A percentile compares a stretch with the other conserved stretches of the same genome.
phyloP scores from a whole-genome alignment of 2,113 vertebrate genomes.

The Epinephelus cyanopodus region DNA sequence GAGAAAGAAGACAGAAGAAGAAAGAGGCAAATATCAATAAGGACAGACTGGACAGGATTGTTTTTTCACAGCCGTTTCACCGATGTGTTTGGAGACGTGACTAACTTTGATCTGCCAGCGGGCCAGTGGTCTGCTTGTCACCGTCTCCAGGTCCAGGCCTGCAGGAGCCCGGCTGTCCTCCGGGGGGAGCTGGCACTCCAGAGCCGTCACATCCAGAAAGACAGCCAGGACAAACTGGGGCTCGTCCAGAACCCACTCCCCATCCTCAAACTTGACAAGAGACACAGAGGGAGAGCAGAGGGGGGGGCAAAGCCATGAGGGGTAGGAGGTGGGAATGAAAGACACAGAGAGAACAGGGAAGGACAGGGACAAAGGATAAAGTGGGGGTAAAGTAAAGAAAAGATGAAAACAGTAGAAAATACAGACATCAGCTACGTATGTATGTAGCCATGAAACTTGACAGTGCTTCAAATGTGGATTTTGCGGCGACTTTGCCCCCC shows the following conservation, averaged over 20 bases:
- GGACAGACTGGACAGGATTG: background rate
- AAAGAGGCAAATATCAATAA: background rate
- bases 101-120: conserved; percentile 93
- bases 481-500: too few species aligned
- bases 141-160: conserved; percentile 41
- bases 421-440: too few species aligned
- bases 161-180: conserved; percentile 70
- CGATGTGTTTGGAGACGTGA: conserved; percentile 11
- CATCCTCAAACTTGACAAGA: conserved; percentile 81
- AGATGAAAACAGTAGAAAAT: background rate
- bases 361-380: background rate
- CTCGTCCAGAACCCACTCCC: conserved; percentile 85
- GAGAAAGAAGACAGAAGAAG: background rate
- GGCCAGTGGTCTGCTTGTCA: conserved; percentile 79
- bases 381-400: background rate
- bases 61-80: background rate
- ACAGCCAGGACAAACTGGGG: conserved; percentile 76
- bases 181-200: conserved; percentile 88
- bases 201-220: conserved; percentile 82
- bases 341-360: background rate
- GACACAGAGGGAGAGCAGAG: background rate
- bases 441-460: too few species aligned
- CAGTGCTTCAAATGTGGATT: too few species aligned
- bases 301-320: background rate
- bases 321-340: background rate